Evolutionary conservation across 2,888 invertebrate species (phyloP).

Genomic region (Acronicta psi): DNA sequence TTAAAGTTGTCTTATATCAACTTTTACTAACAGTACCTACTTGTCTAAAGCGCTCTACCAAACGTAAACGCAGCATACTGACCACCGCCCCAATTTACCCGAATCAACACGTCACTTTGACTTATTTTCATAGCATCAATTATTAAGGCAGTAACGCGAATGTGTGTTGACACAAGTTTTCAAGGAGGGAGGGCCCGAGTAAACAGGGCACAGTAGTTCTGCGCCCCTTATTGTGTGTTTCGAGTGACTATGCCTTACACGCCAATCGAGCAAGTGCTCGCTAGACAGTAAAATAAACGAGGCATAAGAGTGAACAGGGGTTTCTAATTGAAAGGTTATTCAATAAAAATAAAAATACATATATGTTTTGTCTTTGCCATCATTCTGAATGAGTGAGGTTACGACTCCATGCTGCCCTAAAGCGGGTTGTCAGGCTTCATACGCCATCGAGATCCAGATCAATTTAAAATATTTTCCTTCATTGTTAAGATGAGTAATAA

Average conservation of each 20-base stretch:
- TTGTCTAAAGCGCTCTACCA: background rate
- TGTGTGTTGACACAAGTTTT: slow-evolving; percentile 35
- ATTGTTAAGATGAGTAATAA: no score
- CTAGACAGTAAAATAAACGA: slow-evolving; percentile 19
- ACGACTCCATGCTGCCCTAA: no score
- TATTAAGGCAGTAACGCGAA: slow-evolving; percentile 37
- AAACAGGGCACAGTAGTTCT: slow-evolving; percentile 33
- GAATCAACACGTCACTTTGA: slow-evolving; percentile 33
- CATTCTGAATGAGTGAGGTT: no score
- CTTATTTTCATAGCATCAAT: slow-evolving; percentile 45
- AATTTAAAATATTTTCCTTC: no score
- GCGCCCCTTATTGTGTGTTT: slow-evolving; percentile 18
- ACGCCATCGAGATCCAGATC: no score
- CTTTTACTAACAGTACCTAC: no score
- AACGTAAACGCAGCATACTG: slow-evolving; percentile 13
- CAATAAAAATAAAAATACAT: background rate
- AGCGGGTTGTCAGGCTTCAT: no score
- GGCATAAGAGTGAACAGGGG: background rate
- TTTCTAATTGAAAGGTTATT: background rate
- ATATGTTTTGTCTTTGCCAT: no score
- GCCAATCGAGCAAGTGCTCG: slow-evolving; percentile 18
- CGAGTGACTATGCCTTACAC: slow-evolving; percentile 17
- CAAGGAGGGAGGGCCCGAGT: slow-evolving; percentile 25
- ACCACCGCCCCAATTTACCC: slow-evolving; percentile 44
- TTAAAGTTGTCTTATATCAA: no score